Evolutionary conservation across 1,140 invertebrate species (phyloP).

Genomic region (Neodiprion fabricii): DNA sequence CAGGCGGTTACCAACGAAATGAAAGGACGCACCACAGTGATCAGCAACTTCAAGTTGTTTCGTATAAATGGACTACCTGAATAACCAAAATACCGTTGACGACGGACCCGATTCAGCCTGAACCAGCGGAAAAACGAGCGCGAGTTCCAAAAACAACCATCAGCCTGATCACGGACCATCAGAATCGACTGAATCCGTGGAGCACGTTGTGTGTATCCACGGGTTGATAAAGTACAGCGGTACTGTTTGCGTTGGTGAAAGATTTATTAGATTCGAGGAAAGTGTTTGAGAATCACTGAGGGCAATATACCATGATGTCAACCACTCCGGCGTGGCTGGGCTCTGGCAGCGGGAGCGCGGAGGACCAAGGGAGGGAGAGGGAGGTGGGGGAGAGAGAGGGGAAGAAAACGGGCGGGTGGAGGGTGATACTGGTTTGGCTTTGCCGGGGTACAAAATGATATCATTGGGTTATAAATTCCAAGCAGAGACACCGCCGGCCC

Average conservation of each 20-base stretch:
- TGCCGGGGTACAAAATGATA: conserved; percentile 58
- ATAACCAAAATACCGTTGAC: too few relatives aligned
- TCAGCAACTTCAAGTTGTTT: too few relatives aligned
- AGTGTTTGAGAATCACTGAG: conserved; percentile 54
- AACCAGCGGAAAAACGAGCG: too few relatives aligned
- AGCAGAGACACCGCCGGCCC: conserved; percentile 53
- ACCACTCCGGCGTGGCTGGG: conserved; percentile 47
- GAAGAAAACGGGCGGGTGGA: conserved; percentile 11
- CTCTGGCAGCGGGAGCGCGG: conserved; percentile 13
- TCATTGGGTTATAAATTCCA: conserved; percentile 61
- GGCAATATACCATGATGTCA: conserved; percentile 58
- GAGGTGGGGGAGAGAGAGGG: conserved; percentile 30
- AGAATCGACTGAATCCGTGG: too few relatives aligned
- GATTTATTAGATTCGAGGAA: conserved; percentile 45
- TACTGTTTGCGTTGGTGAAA: conserved; percentile 24
- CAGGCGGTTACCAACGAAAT: conserved; percentile 35
- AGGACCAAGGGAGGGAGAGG: conserved; percentile 17
- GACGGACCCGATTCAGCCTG: too few relatives aligned
- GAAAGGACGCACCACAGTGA: too few relatives aligned
- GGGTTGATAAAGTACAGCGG: background rate
- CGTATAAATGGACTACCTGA: too few relatives aligned
- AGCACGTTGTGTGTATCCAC: background rate
- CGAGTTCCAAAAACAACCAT: too few relatives aligned
- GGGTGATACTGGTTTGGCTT: conserved; percentile 45
- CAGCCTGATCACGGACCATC: too few relatives aligned